Evolutionary conservation across 2,797 vertebrate genomes (phyloP), one percentile per base, ranked within the genome.

Genomic region (Gouania willdenowi): DNA sequence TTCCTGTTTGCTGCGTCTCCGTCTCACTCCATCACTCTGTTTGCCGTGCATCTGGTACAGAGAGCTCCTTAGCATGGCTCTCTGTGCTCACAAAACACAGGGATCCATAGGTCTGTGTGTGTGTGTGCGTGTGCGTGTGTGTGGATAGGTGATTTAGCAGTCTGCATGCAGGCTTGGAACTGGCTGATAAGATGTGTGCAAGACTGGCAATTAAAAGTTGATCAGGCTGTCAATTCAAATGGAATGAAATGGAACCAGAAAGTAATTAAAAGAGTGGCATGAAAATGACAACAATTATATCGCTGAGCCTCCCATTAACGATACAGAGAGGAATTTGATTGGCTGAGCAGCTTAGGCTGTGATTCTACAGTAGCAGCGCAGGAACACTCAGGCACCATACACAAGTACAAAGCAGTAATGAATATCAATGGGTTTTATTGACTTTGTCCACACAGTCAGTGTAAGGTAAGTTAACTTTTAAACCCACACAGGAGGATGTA

Each of bases 221-320:
- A 88, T 86, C 85, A 86, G 73, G 52, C 82, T 75, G 85, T 87
- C 85, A 86, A 78, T 87, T 85, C 75, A 75, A 84, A 88, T 82
- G 84, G 83, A 90, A 88, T 88, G 86, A 89, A 90, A 90, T 83
- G 86, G 86, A 90, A 87, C 87, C 84, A 77, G 77, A 88, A 87
- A 86, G 86, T 87, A 89, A 88, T 90, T 90, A 88, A 87, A 89
- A 79, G 79, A 81, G 88, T 79, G 78, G 67, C 69, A 68, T 70
- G 66, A 81, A 82, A 84, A 86, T 55, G 68, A 82, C 82, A 84
- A 84, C 84, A 88, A 84, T 87, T 88, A 81, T 88, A 85, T 88
- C 84, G 87, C 75, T 86, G 85, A 79, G 75, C 76, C 85, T 86
- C 77, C 74, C 75, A 80, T 86, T 87, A 83, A 68, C 37, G 48